A percentile compares a stretch with the other conserved stretches of the same genome.
These are phyloP conservation scores for Neogobius melanostomus DNA, from an alignment of 2,113 vertebrate species.

Conservation along the genomic window DNA sequence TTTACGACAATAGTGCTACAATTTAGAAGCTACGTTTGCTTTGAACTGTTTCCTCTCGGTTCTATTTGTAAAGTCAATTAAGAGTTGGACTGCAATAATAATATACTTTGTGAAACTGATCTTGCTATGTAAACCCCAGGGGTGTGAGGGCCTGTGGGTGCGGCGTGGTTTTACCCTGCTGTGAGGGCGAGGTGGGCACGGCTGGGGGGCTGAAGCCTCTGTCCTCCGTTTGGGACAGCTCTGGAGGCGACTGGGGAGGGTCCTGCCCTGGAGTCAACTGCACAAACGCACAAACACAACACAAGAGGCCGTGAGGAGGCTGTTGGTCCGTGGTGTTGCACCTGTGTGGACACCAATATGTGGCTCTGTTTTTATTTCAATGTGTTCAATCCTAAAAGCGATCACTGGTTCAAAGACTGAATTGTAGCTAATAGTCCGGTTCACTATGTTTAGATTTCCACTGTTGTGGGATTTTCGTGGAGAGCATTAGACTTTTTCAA, in stretches of 20 bases:
- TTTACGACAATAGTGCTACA: constrained; percentile 19
- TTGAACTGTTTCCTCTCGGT: constrained; percentile 6
- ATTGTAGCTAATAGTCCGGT: no score
- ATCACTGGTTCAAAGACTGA: no score
- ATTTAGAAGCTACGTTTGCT: background rate
- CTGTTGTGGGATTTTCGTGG: no score
- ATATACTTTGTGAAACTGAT: no score
- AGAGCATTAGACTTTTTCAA: no score
- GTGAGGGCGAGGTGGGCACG: constrained; percentile 91
- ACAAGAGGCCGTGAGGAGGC: background rate
- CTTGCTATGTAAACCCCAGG: no score
- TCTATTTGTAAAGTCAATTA: no score
- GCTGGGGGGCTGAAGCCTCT: constrained; percentile 85
- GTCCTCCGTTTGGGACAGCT: constrained; percentile 84
- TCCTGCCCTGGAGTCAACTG: constrained; percentile 92
- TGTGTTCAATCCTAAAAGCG: no score
- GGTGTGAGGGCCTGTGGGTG: background rate
- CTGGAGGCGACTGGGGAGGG: constrained; percentile 84
- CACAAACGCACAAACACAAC: constrained; percentile 24
- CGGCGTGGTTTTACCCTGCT: constrained; percentile 81
- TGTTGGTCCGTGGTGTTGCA: no score
- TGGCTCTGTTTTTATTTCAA: background rate
- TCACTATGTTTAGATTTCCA: no score
- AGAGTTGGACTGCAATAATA: no score
- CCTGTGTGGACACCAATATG: background rate